phyloP scores from a whole-genome alignment of 2,888 invertebrate genomes.

The Luffia ferchaultella region DNA sequence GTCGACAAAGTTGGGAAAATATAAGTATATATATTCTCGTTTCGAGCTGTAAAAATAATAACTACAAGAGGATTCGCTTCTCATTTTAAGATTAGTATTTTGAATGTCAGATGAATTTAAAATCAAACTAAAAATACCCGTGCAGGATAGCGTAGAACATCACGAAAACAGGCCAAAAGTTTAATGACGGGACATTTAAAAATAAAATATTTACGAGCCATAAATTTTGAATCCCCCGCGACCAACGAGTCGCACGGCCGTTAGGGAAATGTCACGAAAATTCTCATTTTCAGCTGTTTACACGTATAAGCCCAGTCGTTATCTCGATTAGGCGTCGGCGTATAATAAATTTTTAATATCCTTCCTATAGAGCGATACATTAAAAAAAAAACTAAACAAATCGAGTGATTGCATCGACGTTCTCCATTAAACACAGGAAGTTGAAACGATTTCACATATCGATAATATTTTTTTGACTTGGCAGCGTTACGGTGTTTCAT shows the following conservation, averaged over 20 bases:
- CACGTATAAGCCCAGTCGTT: background rate
- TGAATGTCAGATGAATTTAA: too few relatives aligned
- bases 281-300: too few relatives aligned
- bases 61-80: too few relatives aligned
- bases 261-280: background rate
- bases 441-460: background rate
- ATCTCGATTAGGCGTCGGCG: background rate
- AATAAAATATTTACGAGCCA: background rate
- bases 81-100: too few relatives aligned
- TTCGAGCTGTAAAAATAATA: too few relatives aligned
- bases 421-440: background rate
- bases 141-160: background rate
- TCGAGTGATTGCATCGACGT: background rate
- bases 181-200: background rate
- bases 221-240: background rate
- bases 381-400: background rate
- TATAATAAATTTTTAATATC: background rate
- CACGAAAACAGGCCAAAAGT: background rate
- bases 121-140: background rate
- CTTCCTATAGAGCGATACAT: background rate
- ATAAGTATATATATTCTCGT: too few relatives aligned
- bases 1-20: too few relatives aligned
- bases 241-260: background rate
- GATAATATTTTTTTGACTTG: background rate
- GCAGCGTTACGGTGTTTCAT: background rate